A percentile compares a stretch with the other conserved stretches of the same genome.
These are phyloP conservation scores for Heliconius hortense DNA, from an alignment of 2,888 invertebrate genomes.

Conservation along the genomic window DNA sequence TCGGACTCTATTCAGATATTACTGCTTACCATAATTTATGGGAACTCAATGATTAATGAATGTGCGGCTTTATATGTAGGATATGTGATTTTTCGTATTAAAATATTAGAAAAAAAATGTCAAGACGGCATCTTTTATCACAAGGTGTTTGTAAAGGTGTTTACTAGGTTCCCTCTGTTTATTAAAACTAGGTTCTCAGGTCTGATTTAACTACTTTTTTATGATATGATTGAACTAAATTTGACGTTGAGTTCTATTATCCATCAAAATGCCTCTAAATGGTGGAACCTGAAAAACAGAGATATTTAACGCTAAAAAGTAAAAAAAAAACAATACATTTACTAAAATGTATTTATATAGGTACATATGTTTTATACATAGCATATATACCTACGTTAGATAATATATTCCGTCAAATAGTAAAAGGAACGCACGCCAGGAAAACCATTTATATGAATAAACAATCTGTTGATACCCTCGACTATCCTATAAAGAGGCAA, in stretches of 20 bases:
- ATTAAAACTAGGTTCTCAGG: no score
- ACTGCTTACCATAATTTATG: constrained; percentile 57
- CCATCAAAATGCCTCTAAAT: no score
- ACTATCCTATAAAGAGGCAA: constrained; percentile 40
- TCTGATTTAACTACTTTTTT: no score
- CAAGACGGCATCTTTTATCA: not conserved
- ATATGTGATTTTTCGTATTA: not conserved
- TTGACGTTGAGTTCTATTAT: no score
- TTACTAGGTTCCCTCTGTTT: no score
- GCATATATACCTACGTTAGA: not conserved
- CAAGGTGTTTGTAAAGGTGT: no score
- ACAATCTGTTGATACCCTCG: constrained; percentile 28
- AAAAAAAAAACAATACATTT: no score
- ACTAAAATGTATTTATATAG: not conserved
- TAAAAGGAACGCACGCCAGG: not conserved
- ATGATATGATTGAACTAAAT: no score
- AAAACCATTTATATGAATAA: constrained; percentile 17
- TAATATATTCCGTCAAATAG: not conserved
- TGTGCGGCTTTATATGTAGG: not conserved
- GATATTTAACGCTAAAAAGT: no score
- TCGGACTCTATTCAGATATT: constrained; percentile 60
- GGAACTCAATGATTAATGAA: constrained; percentile 31
- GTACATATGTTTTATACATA: not conserved
- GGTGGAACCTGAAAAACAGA: no score
- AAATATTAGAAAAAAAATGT: not conserved